Percentiles rank a stretch among this genome's conserved stretches.
Evolutionary conservation across 2,888 invertebrate species (phyloP).

Genomic region (Sphaerophoria rueppellii): DNA sequence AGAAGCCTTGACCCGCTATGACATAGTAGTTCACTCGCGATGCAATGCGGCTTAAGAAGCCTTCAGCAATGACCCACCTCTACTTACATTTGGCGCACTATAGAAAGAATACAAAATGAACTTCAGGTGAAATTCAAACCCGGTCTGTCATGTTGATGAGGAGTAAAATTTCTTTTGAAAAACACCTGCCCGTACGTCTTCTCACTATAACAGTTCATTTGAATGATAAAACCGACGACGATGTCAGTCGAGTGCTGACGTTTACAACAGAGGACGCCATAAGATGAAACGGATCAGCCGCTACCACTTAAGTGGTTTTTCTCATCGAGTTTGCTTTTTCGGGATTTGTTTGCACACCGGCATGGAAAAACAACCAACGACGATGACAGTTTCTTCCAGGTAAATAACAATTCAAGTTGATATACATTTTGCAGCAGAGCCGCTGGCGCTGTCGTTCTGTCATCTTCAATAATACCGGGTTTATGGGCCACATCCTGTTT

Average conservation of each 20-base stretch:
- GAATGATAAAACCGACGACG: slow-evolving; percentile 17
- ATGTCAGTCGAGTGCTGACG: background rate
- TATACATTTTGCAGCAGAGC: slow-evolving; percentile 7
- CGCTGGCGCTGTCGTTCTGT: background rate
- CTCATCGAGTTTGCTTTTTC: slow-evolving; percentile 33
- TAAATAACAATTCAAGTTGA: slow-evolving; percentile 43
- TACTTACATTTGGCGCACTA: background rate
- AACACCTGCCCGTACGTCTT: slow-evolving; percentile 44
- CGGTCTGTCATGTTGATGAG: slow-evolving; percentile 12
- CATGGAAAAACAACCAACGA: slow-evolving; percentile 27
- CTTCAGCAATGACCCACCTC: background rate
- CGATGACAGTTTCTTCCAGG: slow-evolving; percentile 42
- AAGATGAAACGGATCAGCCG: slow-evolving; percentile 69
- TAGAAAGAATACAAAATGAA: slow-evolving; percentile 29
- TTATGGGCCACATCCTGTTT: slow-evolving; percentile 65
- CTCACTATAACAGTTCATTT: slow-evolving; percentile 34
- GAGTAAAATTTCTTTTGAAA: slow-evolving; percentile 20
- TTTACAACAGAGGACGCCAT: slow-evolving; percentile 1
- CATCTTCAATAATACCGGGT: slow-evolving; percentile 35
- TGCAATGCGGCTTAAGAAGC: too few relatives aligned
- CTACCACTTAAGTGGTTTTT: slow-evolving; percentile 55
- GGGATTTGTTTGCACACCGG: slow-evolving; percentile 57
- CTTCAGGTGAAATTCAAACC: slow-evolving; percentile 2
- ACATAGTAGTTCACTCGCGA: too few relatives aligned
- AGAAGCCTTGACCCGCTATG: too few relatives aligned